Evolutionary conservation across 2,888 invertebrate genomes (phyloP), one percentile per base, ranked within the genome.

Genomic region (Escarpia spicata): DNA sequence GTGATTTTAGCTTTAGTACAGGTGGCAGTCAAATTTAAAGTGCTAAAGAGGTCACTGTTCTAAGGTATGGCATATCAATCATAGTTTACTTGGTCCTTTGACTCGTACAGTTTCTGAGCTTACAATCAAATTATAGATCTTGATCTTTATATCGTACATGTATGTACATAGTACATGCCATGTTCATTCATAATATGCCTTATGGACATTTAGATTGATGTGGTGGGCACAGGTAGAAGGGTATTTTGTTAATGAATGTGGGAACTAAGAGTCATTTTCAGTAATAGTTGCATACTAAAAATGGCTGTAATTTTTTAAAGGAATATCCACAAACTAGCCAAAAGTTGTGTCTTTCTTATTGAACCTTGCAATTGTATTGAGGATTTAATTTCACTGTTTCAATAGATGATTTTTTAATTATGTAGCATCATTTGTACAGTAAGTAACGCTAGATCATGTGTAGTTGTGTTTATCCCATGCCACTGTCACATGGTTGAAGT

Each of bases 151-250:
- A 75, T 75, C 75, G 12, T 75, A 75, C 75, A 75, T 75, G 52
- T 52, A 6, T 52, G 15, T 26, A 75, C n/a, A n/a, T 75, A 37
- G 1, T 37, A 75, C 75, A 75, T 75, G 6, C 75, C 26, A 75
- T 75, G 75, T 75, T 26, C 75, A 75, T 75, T 75, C 75, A 1
- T 75, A 75, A 75, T 75, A 75, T 75, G 75, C 75, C 75, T n/a
- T 26, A n/a, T 75, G 75, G 75, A 75, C 75, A 75, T 75, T 75
- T 75, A 75, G 75, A 75, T n/a, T 75, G 75, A 75, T 75, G 75
- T n/a, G 75, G 75, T 75, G 26, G 75, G 75, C 19, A 26, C 75
- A 75, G 26, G 19, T 75, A 75, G 26, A 75, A 75, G 19, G 26
- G 75, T 75, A n/a, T 75, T 15, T 26, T 75, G 26, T 75, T 75